Percentiles rank a stretch among this genome's conserved stretches.
Evolutionary conservation across 2,888 invertebrate species (phyloP).

Genomic region (Brenthis hecate): DNA sequence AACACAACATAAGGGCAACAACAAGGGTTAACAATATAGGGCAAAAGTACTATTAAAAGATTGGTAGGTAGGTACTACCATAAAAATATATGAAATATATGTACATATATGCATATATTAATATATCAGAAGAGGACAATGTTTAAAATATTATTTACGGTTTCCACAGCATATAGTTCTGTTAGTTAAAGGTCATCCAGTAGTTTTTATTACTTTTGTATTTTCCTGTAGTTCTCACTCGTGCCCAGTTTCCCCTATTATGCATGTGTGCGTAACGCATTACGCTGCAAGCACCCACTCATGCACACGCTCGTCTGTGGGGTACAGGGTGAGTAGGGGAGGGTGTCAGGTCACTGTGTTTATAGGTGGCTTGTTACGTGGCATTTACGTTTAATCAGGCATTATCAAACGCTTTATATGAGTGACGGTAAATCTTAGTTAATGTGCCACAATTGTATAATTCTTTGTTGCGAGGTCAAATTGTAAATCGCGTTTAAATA

Average conservation of each 20-base stretch:
- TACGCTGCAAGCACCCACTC: conserved; percentile 30
- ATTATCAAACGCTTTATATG: conserved; percentile 51
- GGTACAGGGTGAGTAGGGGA: conserved; percentile 42
- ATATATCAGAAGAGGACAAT: conserved; percentile 1
- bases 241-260: conserved; percentile 24
- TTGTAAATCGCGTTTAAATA: conserved; percentile 1
- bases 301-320: conserved; percentile 14
- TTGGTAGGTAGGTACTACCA: too few species aligned
- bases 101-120: neutral
- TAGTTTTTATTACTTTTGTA: conserved; percentile 12
- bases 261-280: conserved; percentile 34
- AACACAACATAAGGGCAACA: too few species aligned
- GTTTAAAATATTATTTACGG: neutral
- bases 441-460: conserved; percentile 11
- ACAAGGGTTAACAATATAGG: too few species aligned
- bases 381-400: conserved; percentile 57
- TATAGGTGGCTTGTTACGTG: conserved; percentile 61
- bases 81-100: too few species aligned
- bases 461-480: conserved; percentile 28
- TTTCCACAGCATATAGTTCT: neutral
- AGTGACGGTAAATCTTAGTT: conserved; percentile 46
- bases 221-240: conserved; percentile 31
- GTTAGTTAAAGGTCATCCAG: conserved; percentile 6
- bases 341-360: conserved; percentile 71
- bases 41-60: too few species aligned